Evolutionary conservation across 2,888 invertebrate genomes (phyloP).

Genomic region (Cheilosia pagana): DNA sequence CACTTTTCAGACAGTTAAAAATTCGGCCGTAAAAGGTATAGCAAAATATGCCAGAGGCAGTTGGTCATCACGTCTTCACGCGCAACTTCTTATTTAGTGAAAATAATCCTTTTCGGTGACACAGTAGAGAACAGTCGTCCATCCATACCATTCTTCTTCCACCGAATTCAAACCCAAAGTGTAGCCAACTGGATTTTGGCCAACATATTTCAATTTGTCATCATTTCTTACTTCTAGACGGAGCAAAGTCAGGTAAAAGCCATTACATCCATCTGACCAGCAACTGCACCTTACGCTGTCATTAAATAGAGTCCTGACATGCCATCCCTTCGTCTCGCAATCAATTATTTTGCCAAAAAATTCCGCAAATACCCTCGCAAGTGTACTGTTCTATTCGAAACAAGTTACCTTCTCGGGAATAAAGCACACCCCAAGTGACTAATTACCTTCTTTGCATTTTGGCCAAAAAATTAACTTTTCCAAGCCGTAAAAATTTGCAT

Average conservation of each 20-base stretch:
- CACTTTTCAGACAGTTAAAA: no score
- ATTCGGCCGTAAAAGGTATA: no score
- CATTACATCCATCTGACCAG: background rate
- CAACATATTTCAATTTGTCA: constrained; percentile 29
- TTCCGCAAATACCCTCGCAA: background rate
- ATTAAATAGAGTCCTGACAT: constrained; percentile 43
- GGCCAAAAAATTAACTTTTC: constrained; percentile 49
- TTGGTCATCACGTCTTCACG: no score
- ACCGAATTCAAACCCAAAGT: no score
- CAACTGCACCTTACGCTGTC: constrained; percentile 1
- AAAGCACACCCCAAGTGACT: constrained; percentile 49
- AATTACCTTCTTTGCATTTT: constrained; percentile 73
- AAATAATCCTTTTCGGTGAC: no score
- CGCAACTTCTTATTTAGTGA: no score
- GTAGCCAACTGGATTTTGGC: constrained; percentile 18
- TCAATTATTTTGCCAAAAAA: constrained; percentile 31
- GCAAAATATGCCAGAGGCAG: no score
- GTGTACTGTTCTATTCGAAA: constrained; percentile 25
- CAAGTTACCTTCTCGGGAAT: constrained; percentile 46
- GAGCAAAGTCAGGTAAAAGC: background rate
- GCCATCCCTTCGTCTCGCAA: constrained; percentile 34
- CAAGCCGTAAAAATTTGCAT: constrained; percentile 59
- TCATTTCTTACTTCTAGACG: no score
- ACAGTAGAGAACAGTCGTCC: no score
- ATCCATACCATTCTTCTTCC: no score